Evolutionary conservation across 2,797 vertebrate species (phyloP), one percentile per base, ranked within the genome.

Genomic region (Prionace glauca): DNA sequence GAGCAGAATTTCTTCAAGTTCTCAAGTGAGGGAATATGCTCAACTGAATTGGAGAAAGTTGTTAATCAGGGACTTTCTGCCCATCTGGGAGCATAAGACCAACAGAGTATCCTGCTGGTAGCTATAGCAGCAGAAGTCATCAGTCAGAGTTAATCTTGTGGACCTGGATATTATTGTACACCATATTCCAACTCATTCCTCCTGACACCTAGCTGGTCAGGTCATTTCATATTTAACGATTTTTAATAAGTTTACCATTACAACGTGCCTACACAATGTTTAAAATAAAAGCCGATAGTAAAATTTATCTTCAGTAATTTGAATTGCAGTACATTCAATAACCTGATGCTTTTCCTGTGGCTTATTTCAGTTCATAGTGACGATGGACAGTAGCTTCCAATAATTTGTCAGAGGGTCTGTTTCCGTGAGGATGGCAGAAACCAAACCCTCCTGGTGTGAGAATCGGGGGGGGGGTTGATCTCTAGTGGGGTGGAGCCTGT

Each of bases 31-130:
- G 29, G n/a, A 2, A n/a, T 77, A 20, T 45, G 81, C 36, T 3
- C 16, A 22, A 45, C 20, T 84, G 41, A 84, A 20, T 84, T 41
- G 36, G 18, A 84, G 32, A 45, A 36, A 10, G 41, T 20, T 91
- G 60, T 96, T 69, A 96, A 96, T 71, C 96, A 99, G 99, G 99
- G 95, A 97, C 98, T 97, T 99, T 98, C 97, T 99, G 99, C 96
- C 98, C 98, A 36, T 96, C 95, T 96, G 98, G 98, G 90, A 97
- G 98, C 26, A 97, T 87, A 71, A 95, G 96, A 96, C 98, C 99
- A 65, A 96, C 96, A 95, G 97, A 96, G 71, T 99, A 99, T 96
- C 98, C 98, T 2, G 97, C 97, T 96, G 99, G 98, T 96, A 98
- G 98, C 96, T 97, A 98, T 96, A 99, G 97, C 95, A 96, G 97